Percentiles rank a stretch among this genome's conserved stretches.
Evolutionary conservation across 2,888 invertebrate species (phyloP).

Genomic region (Congeria kusceri): DNA sequence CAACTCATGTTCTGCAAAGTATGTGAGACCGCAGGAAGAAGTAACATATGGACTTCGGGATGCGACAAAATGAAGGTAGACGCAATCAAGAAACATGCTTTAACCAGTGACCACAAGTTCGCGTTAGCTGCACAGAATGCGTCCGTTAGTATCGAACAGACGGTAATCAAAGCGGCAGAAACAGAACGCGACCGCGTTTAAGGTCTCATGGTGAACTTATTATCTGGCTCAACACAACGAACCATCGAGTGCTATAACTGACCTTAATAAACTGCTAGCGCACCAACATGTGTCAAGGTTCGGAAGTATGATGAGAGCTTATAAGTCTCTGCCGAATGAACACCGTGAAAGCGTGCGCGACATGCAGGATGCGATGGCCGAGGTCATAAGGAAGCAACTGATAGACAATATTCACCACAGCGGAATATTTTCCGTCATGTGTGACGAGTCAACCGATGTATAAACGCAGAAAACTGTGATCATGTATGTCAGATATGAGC

Average conservation of each 20-base stretch:
- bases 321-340: constrained; percentile 1
- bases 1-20: background rate
- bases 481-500: constrained; percentile 22
- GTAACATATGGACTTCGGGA: constrained; percentile 8
- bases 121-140: constrained; percentile 7
- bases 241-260: background rate
- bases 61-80: constrained; percentile 17
- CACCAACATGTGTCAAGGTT: constrained; percentile 10
- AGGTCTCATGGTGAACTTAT: constrained; percentile 17
- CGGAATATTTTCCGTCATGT: constrained; percentile 1
- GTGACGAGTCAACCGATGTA: constrained; percentile 28
- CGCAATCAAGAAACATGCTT: constrained; percentile 15
- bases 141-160: background rate
- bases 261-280: constrained; percentile 12
- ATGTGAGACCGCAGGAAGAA: background rate
- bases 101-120: constrained; percentile 21
- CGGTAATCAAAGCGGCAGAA: background rate
- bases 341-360: constrained; percentile 7
- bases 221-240: constrained; percentile 23
- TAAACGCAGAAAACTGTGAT: constrained; percentile 20
- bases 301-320: background rate
- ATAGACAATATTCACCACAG: constrained; percentile 2
- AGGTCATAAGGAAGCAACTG: constrained; percentile 10
- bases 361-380: constrained; percentile 6
- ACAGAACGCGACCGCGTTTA: background rate